Evolutionary conservation across 2,888 invertebrate species (phyloP).

Genomic region (Trachelus tabidus): DNA sequence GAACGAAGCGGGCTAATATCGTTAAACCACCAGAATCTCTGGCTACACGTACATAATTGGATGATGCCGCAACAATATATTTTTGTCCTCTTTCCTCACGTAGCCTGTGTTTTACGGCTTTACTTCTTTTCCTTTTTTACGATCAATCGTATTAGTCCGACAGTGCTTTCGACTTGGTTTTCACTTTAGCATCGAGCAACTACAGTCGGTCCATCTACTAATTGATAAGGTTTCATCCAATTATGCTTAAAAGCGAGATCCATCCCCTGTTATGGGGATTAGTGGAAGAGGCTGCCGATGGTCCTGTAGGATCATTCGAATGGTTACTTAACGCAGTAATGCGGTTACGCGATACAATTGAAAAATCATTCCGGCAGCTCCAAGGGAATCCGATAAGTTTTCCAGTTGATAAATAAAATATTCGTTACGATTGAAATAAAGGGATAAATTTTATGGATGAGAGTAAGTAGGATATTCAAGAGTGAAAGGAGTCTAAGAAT

Average conservation of each 20-base stretch:
- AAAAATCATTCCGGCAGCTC: background rate
- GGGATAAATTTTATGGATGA: background rate
- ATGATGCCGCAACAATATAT: background rate
- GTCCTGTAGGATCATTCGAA: background rate
- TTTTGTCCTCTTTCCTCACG: background rate
- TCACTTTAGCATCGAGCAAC: background rate
- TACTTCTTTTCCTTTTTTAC: background rate
- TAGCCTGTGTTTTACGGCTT: background rate
- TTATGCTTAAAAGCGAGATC: background rate
- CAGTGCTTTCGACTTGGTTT: background rate
- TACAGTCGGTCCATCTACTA: background rate
- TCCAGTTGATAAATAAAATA: background rate
- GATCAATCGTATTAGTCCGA: background rate
- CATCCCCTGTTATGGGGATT: background rate
- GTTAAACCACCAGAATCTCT: slow-evolving; percentile 30
- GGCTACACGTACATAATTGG: slow-evolving; percentile 27
- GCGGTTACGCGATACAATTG: background rate
- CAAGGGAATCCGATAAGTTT: background rate
- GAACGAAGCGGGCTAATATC: slow-evolving; percentile 39
- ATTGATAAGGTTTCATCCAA: background rate
- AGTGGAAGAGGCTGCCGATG: background rate
- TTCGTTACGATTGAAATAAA: background rate
- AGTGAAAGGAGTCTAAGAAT: background rate
- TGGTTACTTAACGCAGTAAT: background rate
- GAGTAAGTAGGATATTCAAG: background rate